Evolutionary conservation across 1,140 invertebrate species (phyloP), one percentile per base, ranked within the genome.

Genomic region (Zaprionus africanus): DNA sequence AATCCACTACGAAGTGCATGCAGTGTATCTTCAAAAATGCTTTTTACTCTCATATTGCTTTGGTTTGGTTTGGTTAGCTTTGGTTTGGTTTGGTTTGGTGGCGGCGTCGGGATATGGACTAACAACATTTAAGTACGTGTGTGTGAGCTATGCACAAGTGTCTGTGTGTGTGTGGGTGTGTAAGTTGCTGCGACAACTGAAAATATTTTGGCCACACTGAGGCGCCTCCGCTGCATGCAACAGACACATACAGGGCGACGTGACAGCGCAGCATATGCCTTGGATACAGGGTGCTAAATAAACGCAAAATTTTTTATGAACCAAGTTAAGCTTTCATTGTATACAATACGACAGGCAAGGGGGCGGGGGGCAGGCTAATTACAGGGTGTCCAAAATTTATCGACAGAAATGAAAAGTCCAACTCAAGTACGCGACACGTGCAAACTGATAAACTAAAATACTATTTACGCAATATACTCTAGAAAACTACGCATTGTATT

Each of bases 251-350:
- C 58, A 43, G 58, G 71, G 72, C 53, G 75, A 70, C 60, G 82
- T 62, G 67, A 63, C 76, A 87, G 67, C 67, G 62, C 61, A 63
- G 49, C 78, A 67, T 64, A 67, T 64, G 73, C 73, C 73, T 71
- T 53, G 72, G 85, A 86, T 82, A 85, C 85, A 85, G 76, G 76
- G 86, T 90, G 85, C 85, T 90, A 85, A 64, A 90, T 90, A 90
- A 90, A 90, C 86, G 85, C 71, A 90, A 90, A 90, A 90, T 82
- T 90, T 90, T 90, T 69, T 90, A 90, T 90, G 85, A 90, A 90
- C 85, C 85, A 90, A 90, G 81, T 90, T 51, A 51, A 46, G 46
- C 46, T 85, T 53, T 68, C 38, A 56, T 41, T 56, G 28, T 4
- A 7, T 28, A 61, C 38, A 46, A n/a, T 26, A 31, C 22, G 41